Evolutionary conservation across 2,797 vertebrate genomes (phyloP).

Genomic region (Sternarchorhynchus goeldii): DNA sequence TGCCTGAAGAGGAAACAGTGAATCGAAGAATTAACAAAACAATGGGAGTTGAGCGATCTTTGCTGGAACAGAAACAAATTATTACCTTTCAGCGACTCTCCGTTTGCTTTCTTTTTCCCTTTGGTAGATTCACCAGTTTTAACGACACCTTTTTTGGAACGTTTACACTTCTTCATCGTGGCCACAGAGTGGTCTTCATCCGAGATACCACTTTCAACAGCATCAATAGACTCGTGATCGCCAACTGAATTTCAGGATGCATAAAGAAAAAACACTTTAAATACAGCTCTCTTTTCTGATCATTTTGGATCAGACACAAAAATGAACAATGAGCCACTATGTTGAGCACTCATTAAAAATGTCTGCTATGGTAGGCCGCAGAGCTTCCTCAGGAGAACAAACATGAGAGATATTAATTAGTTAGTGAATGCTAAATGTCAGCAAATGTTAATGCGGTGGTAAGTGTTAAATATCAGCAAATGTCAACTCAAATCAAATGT

Average conservation of each 20-base stretch:
- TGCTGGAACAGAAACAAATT: not conserved
- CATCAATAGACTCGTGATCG: not conserved
- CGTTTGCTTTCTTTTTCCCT: constrained; percentile 23
- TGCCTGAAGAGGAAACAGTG: not conserved
- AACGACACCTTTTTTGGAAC: not conserved
- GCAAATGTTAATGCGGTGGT: constrained; percentile 7
- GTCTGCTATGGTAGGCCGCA: too few relatives aligned
- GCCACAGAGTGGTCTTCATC: not conserved
- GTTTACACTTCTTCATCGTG: constrained; percentile 17
- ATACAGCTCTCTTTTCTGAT: not conserved
- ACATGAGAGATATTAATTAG: constrained; percentile 1
- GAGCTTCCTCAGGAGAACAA: not conserved
- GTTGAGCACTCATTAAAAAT: not conserved
- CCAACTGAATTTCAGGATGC: constrained; percentile 9
- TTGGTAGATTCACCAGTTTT: not conserved
- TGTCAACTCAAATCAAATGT: constrained; percentile 9
- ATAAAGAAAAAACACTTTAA: not conserved
- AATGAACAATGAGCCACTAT: too few relatives aligned
- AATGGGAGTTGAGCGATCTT: not conserved
- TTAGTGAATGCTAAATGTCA: constrained; percentile 6
- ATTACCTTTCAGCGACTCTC: constrained; percentile 31
- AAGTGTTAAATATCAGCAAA: constrained; percentile 5
- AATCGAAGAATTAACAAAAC: not conserved
- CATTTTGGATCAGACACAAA: not conserved
- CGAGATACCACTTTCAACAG: not conserved